A percentile compares a stretch with the other conserved stretches of the same genome.
Evolutionary conservation across 92 coral and sea anemone species (phyloP).

Genomic region (Montipora capitata): DNA sequence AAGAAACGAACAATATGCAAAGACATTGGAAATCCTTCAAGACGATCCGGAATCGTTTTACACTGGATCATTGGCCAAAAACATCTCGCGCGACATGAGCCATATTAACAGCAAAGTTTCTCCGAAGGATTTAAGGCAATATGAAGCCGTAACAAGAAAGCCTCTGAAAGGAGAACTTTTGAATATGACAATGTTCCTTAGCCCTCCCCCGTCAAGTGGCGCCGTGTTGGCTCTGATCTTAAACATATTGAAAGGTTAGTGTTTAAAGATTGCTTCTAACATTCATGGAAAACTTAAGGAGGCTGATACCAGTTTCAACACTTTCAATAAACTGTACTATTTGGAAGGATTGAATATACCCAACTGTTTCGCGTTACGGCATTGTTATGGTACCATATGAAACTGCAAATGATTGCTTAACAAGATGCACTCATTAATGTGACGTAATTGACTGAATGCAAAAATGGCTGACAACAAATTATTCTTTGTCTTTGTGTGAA

Average conservation of each 20-base stretch:
- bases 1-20: constrained; percentile 80
- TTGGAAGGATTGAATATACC: too few relatives aligned
- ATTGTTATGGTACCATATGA: too few relatives aligned
- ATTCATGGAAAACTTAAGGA: too few relatives aligned
- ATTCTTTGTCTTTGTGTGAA: too few relatives aligned
- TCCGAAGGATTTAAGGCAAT: constrained; percentile 71
- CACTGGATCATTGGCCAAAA: constrained; percentile 77
- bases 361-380: too few relatives aligned
- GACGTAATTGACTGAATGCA: too few relatives aligned
- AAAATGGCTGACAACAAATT: too few relatives aligned
- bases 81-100: constrained; percentile 74
- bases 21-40: constrained; percentile 77
- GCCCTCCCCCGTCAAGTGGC: constrained; percentile 94
- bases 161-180: constrained; percentile 50
- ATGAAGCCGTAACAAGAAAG: constrained; percentile 40
- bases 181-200: constrained; percentile 74
- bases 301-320: too few relatives aligned
- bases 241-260: constrained; percentile 85
- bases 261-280: neutral
- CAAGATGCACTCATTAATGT: too few relatives aligned
- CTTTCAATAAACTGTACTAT: too few relatives aligned
- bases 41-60: constrained; percentile 87
- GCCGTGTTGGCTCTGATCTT: constrained; percentile 85
- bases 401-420: too few relatives aligned
- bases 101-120: constrained; percentile 45